Percentiles rank a stretch among this genome's conserved stretches.
These are phyloP conservation scores for Neria commutata DNA, from an alignment of 2,888 invertebrate genomes.

Conservation along the genomic window DNA sequence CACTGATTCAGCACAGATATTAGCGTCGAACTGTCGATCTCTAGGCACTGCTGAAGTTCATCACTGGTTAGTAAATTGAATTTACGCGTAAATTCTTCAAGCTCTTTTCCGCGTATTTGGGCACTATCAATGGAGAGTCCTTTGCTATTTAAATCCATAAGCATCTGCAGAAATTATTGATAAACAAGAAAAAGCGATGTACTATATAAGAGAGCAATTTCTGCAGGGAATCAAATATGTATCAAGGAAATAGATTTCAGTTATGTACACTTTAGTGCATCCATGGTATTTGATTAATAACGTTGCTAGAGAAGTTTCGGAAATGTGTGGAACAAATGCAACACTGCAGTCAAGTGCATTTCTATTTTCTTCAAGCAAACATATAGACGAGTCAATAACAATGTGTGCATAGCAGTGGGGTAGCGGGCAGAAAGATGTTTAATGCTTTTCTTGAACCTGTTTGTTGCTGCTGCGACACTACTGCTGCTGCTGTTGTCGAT, in stretches of 20 bases:
- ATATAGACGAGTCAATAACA: background rate
- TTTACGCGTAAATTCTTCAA: constrained; percentile 85
- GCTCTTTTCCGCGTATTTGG: constrained; percentile 78
- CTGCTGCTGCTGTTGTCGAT: background rate
- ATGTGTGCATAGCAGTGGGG: background rate
- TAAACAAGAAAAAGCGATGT: constrained; percentile 13
- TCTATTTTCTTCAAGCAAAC: background rate
- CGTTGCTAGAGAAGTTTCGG: too few species aligned
- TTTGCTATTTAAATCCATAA: constrained; percentile 88
- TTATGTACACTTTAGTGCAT: too few species aligned
- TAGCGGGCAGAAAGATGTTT: constrained; percentile 4
- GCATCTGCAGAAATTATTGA: constrained; percentile 70
- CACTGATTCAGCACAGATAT: constrained; percentile 85
- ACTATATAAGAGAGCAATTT: too few species aligned
- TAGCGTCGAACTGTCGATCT: constrained; percentile 83
- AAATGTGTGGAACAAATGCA: background rate
- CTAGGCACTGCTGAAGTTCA: constrained; percentile 80
- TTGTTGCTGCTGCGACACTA: background rate
- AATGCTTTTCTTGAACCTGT: constrained; percentile 10
- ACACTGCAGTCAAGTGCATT: background rate
- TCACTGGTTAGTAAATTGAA: constrained; percentile 76
- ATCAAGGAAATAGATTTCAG: too few species aligned
- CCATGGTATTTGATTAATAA: too few species aligned
- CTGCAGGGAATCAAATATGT: too few species aligned
- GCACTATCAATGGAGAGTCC: constrained; percentile 85